phyloP scores from a whole-genome alignment of 1,140 invertebrate species.

The Chironomus tepperi region DNA sequence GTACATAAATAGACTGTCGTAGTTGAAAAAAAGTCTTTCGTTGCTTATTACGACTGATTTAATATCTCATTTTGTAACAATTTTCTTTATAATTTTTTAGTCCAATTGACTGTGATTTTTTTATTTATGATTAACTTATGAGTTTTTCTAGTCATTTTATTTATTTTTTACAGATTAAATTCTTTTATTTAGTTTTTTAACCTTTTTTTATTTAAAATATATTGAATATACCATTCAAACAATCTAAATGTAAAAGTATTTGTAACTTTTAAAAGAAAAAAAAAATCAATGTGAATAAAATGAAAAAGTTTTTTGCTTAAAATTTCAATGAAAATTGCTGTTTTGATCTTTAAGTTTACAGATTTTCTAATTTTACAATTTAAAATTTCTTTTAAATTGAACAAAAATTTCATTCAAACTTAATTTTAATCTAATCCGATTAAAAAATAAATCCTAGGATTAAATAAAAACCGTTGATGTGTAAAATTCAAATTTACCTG shows the following conservation, averaged over 20 bases:
- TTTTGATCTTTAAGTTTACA: too few species aligned
- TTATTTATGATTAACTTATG: neutral
- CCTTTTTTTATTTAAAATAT: neutral
- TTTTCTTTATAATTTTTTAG: neutral
- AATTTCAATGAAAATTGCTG: neutral
- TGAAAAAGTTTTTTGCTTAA: constrained; percentile 9
- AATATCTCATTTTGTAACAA: neutral
- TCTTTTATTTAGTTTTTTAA: neutral
- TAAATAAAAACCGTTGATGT: too few species aligned
- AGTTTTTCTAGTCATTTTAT: neutral
- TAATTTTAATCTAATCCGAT: too few species aligned
- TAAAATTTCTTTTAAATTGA: too few species aligned
- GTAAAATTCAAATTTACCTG: too few species aligned
- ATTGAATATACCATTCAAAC: neutral
- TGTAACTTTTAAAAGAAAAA: neutral
- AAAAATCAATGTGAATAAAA: neutral
- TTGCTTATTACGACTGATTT: too few species aligned
- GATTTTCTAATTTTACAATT: too few species aligned
- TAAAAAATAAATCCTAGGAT: too few species aligned
- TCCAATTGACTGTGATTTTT: neutral
- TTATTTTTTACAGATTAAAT: neutral
- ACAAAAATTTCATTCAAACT: too few species aligned
- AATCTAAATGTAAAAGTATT: constrained; percentile 14
- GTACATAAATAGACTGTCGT: too few species aligned
- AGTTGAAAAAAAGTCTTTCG: too few species aligned